Conservation (phyloP, 1,140 invertebrate species). For the Drosophila equinoxialis region DNA sequence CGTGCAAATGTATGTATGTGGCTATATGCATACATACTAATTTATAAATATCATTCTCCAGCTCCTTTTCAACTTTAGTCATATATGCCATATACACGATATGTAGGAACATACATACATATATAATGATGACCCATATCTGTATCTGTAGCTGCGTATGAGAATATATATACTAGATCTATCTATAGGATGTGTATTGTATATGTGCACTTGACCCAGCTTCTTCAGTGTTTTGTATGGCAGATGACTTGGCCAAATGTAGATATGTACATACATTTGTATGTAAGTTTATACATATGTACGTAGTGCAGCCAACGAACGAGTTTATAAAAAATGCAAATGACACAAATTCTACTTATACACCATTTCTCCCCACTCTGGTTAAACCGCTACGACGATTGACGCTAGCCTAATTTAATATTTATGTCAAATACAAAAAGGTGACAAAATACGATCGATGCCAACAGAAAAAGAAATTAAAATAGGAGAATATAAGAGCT, state of each 20-base stretch:
- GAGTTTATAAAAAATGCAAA: conserved; percentile 65
- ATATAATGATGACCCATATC: conserved; percentile 6
- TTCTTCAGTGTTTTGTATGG: background rate
- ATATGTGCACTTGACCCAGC: background rate
- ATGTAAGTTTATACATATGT: background rate
- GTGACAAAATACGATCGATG: conserved; percentile 9
- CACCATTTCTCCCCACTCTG: background rate
- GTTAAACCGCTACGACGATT: conserved; percentile 12
- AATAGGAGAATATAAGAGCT: background rate
- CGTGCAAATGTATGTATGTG: too few relatives aligned
- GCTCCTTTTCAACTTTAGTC: background rate
- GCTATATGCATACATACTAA: background rate
- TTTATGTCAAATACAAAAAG: background rate
- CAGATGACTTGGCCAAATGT: conserved; percentile 24
- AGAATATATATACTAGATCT: background rate
- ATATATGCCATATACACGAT: background rate
- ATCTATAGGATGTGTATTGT: background rate
- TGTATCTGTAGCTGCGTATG: background rate
- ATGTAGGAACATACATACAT: background rate
- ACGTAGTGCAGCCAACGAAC: conserved; percentile 26
- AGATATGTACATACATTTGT: background rate
- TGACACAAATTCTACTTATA: conserved; percentile 40
- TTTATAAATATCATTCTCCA: conserved; percentile 2
- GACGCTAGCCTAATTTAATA: conserved; percentile 1
- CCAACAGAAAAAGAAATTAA: background rate